phyloP scores from a whole-genome alignment of 1,140 invertebrate species.

The Scaptomyza montana region DNA sequence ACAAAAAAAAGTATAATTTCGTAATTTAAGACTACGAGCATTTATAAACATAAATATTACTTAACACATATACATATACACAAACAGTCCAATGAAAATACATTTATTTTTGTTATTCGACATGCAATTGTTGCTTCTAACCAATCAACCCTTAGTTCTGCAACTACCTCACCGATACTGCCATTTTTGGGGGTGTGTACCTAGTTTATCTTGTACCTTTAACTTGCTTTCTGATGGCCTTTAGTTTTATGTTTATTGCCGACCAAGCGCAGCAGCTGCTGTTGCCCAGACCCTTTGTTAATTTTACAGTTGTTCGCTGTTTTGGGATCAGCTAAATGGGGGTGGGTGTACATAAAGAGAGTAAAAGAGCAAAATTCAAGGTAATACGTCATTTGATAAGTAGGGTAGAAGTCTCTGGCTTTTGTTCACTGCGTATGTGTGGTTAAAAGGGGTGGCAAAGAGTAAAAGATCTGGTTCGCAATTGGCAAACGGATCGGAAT shows the following conservation, averaged over 20 bases:
- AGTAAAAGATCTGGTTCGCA: constrained; percentile 14
- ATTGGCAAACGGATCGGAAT: constrained; percentile 14
- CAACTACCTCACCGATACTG: constrained; percentile 1
- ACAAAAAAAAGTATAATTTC: constrained; percentile 27
- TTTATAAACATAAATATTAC: constrained; percentile 36
- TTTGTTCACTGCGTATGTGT: neutral
- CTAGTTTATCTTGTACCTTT: constrained; percentile 12
- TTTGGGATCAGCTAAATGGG: constrained; percentile 22
- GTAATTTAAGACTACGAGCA: constrained; percentile 30
- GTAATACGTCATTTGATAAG: constrained; percentile 34
- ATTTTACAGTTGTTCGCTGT: constrained; percentile 25
- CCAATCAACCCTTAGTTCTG: constrained; percentile 24
- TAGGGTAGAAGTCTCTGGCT: constrained; percentile 23
- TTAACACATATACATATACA: constrained; percentile 34
- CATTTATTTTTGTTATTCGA: constrained; percentile 24
- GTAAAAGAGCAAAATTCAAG: constrained; percentile 12
- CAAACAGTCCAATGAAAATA: constrained; percentile 60
- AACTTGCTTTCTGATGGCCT: constrained; percentile 22
- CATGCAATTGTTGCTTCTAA: constrained; percentile 30
- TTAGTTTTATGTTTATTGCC: constrained; percentile 31
- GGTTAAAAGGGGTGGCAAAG: constrained; percentile 20
- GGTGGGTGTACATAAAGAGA: constrained; percentile 23
- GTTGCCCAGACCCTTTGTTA: constrained; percentile 43
- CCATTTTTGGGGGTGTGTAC: constrained; percentile 11
- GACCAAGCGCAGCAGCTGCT: constrained; percentile 45